Evolutionary conservation across 2,797 vertebrate species (phyloP), one percentile per base, ranked within the genome.

Genomic region (Semotilus atromaculatus): DNA sequence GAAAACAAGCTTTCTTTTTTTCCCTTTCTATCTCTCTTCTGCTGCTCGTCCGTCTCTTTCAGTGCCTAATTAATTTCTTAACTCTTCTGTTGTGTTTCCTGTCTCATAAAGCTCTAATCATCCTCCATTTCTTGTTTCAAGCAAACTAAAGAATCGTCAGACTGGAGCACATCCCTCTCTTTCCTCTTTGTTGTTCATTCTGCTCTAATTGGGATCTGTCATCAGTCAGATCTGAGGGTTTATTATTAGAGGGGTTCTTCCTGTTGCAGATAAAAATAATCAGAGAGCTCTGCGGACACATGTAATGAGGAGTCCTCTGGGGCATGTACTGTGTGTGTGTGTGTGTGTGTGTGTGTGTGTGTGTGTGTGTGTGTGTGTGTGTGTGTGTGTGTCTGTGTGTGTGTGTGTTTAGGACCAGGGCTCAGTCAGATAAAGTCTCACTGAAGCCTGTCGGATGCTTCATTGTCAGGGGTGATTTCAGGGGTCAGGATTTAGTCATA

Each of bases 201-300:
- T 23, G 77, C 51, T 40, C 74, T 89, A 87, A 86, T 87, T 89
- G 82, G 92, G 90, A 93, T 96, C 95, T 93, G 94, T 95, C 95
- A 94, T 91, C 95, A 90, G 93, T 90, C 92, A 86, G n/a, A 86
- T 91, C 88, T 74, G 70, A 71, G 85, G 88, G 93, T 94, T 96
- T 96, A 93, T 95, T 95, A 94, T 95, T 93, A 94, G 91, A 92
- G 89, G 86, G 86, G 85, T 93, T 91, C 93, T 94, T 96, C 94
- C 95, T 95, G 95, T 92, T 92, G 91, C 90, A 94, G 93, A 93
- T 93, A 93, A 94, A 96, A 95, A 95, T 94, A 95, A 95, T 95
- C 93, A 85, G 86, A 90, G 87, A 31, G 86, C 79, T 89, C 91
- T 87, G 85, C 81, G 66, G 93, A 92, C 72, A 75, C 85, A 89